Evolutionary conservation across 2,797 vertebrate genomes (phyloP), one percentile per base, ranked within the genome.

Genomic region (Malacoraja senta): DNA sequence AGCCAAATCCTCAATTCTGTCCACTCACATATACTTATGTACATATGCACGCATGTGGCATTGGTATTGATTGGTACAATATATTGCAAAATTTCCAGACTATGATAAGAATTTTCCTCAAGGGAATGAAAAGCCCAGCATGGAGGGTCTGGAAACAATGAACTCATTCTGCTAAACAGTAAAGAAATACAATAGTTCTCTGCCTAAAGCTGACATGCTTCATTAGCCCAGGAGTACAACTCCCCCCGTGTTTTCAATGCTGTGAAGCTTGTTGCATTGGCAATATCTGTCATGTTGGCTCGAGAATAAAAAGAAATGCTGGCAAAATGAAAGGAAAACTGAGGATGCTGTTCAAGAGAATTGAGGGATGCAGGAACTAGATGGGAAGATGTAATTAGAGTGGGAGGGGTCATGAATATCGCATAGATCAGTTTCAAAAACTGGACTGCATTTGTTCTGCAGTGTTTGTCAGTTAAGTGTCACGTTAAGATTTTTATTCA

Each of bases 101-200:
- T 35, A 88, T 88, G 84, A 68, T 68, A 32, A 35, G 17, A 88
- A 68, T 35, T 88, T 68, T 88, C 7, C 63, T 68, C 63, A 88
- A 29, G 35, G 84, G 29, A 63, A 86, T 32, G 83, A 86, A 86
- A 86, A 86, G 29, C 84, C 24, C 84, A 88, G 65, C 63, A 10
- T 65, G 61, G 8, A 88, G 32, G 21, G 84, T 68, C 84, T 88
- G 84, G 84, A 88, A 88, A 68, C 17, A 68, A 88, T 88, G 84
- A 88, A 88, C 17, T 35, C 84, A 35, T 38, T 68, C 84, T 68
- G 84, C 10, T 88, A 35, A 88, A 88, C n/a, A 21, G n/a, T 68
- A 88, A 65, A 68, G 84, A 88, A 88, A 88, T 88, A 68, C 61
- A 88, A 88, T 88, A 88, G 84, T 88, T 68, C 63, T 35, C 84